Evolutionary conservation across 1,140 invertebrate genomes (phyloP), one percentile per base, ranked within the genome.

Genomic region (Drosophila subpulchrella): DNA sequence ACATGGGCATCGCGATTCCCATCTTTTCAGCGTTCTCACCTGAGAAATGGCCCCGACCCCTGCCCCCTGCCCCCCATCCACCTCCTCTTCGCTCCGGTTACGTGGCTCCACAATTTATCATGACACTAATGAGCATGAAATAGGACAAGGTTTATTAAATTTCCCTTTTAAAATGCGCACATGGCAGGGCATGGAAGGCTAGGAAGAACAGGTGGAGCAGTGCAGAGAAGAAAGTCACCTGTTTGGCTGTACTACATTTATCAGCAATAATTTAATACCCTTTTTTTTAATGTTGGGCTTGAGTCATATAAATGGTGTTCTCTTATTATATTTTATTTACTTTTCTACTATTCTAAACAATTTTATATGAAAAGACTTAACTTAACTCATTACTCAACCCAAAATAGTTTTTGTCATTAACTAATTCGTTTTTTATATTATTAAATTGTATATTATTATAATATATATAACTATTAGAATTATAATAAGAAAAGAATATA

Each of bases 121-220:
- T 86, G 83, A 86, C 84, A 86, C 83, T 86, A 86, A 86, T 86
- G 83, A 86, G 79, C 83, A 83, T 83, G 79, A 86, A 86, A 86
- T 86, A 61, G 83, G 84, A 89, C 83, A 86, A 86, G 84, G 79
- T 83, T 86, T 86, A 86, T 86, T 86, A 86, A 86, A 86, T 86
- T 86, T 86, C 84, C 83, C 86, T 89, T 86, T 83, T 83, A 73
- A 88, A 89, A 86, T 80, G 83, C 74, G 62, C 83, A 86, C 83
- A 88, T 76, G 75, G 65, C 67, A 59, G 60, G 78, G 20, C 46
- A 51, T 27, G 3, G 27, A 27, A 27, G 27, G 47, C 54, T 38
- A 66, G 41, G 17, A 20, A 34, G 15, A 41, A 17, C 55, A 20
- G 24, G 46, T 46, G 30, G 15, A 36, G 38, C 58, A 62, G 65